These are phyloP conservation scores for Anastrepha ludens DNA, from an alignment of 1,140 invertebrate genomes.

Conservation along the genomic window DNA sequence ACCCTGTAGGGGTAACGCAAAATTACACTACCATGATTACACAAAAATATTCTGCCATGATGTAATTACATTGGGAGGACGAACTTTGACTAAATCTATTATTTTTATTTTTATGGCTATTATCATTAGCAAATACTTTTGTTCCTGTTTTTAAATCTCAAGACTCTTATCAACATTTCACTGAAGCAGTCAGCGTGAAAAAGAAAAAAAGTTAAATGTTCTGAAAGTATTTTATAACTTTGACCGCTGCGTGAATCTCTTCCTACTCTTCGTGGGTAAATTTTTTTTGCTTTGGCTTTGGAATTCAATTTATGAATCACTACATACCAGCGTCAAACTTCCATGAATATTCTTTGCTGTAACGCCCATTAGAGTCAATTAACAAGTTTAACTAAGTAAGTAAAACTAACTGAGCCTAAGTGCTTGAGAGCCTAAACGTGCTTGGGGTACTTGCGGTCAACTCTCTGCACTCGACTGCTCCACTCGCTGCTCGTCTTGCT, in stretches of 20 bases:
- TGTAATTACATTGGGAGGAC: too few relatives aligned
- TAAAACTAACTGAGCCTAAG: not conserved
- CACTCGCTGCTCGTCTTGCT: not conserved
- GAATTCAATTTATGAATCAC: slow-evolving; percentile 34
- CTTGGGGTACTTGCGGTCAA: not conserved
- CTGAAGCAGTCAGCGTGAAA: not conserved
- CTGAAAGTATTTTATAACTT: not conserved
- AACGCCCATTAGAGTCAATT: slow-evolving; percentile 32
- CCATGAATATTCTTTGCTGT: not conserved
- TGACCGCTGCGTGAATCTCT: too few relatives aligned
- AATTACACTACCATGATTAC: too few relatives aligned
- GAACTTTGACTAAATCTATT: too few relatives aligned
- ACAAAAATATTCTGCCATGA: too few relatives aligned
- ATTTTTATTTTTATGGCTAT: too few relatives aligned
- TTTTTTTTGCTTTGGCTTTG: not conserved
- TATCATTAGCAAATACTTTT: too few relatives aligned
- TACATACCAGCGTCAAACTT: slow-evolving; percentile 24
- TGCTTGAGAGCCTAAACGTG: not conserved
- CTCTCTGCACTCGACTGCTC: not conserved
- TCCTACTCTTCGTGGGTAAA: too few relatives aligned
- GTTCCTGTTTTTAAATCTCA: too few relatives aligned
- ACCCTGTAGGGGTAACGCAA: too few relatives aligned
- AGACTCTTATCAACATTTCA: too few relatives aligned
- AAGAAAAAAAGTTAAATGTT: not conserved
- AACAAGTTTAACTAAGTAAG: slow-evolving; percentile 12